Evolutionary conservation across 1,140 invertebrate species (phyloP).

Genomic region (Pteromalus puparum): DNA sequence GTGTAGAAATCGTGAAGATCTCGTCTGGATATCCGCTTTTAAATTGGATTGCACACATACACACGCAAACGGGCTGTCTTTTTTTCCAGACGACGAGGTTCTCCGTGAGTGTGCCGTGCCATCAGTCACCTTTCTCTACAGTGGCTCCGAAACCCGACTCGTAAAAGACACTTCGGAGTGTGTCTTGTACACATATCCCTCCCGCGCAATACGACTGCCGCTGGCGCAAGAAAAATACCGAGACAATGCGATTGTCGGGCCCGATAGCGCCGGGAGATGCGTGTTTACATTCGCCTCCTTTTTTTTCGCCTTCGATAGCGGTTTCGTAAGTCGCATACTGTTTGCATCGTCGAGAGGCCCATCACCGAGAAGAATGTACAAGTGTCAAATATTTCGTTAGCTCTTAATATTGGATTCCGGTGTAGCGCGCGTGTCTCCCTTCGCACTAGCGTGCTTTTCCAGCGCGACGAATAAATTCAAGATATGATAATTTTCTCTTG

Average conservation of each 20-base stretch:
- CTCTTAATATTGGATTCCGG: no score
- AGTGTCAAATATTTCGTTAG: neutral
- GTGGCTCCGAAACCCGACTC: neutral
- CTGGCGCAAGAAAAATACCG: conserved; percentile 22
- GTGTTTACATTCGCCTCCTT: conserved; percentile 32
- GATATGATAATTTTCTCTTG: conserved; percentile 10
- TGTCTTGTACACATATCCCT: neutral
- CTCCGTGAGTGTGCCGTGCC: neutral
- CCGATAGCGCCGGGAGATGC: conserved; percentile 22
- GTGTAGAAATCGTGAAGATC: conserved; percentile 77
- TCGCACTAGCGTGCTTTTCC: no score
- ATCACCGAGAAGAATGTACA: no score
- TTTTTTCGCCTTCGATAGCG: neutral
- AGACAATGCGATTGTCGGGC: conserved; percentile 28
- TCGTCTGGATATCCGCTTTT: conserved; percentile 74
- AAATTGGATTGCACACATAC: conserved; percentile 74
- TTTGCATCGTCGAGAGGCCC: neutral
- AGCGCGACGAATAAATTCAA: neutral
- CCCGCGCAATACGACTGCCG: no score
- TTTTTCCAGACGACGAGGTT: neutral
- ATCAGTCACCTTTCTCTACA: conserved; percentile 38
- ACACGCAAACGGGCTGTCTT: conserved; percentile 4
- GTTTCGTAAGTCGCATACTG: neutral
- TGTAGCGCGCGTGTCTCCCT: neutral
- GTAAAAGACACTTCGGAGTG: neutral